These are phyloP conservation scores for Digitonthophagus gazella DNA, from an alignment of 2,888 invertebrate genomes.

Conservation along the genomic window DNA sequence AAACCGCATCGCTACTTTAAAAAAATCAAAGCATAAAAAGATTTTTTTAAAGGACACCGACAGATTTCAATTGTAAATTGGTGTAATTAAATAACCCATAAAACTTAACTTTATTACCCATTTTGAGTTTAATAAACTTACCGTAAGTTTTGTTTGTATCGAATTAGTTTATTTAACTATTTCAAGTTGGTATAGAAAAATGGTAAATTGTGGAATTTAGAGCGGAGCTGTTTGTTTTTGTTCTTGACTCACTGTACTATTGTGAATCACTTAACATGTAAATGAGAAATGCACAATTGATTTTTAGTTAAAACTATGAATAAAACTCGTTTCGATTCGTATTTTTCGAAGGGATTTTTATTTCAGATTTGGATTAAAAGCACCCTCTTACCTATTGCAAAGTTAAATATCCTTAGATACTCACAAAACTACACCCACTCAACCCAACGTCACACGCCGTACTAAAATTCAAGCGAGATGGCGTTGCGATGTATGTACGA, in stretches of 20 bases:
- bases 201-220: not conserved
- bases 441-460: not conserved
- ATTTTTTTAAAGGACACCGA: not conserved
- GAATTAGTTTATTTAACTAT: no score
- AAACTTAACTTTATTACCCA: not conserved
- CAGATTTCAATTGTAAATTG: not conserved
- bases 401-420: not conserved
- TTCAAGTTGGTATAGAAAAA: no score
- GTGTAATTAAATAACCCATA: not conserved
- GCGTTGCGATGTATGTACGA: not conserved
- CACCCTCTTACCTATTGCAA: not conserved
- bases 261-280: not conserved
- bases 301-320: not conserved
- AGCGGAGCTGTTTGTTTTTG: not conserved
- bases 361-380: not conserved
- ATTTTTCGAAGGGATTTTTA: not conserved
- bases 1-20: not conserved
- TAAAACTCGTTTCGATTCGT: not conserved
- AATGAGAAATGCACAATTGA: not conserved
- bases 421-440: not conserved
- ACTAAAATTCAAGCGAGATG: not conserved
- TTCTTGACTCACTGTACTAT: not conserved
- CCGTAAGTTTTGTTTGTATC: no score
- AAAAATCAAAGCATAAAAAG: not conserved
- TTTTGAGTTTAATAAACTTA: no score